Evolutionary conservation across 1,140 invertebrate species (phyloP).

Genomic region (Bombus soroeensis): DNA sequence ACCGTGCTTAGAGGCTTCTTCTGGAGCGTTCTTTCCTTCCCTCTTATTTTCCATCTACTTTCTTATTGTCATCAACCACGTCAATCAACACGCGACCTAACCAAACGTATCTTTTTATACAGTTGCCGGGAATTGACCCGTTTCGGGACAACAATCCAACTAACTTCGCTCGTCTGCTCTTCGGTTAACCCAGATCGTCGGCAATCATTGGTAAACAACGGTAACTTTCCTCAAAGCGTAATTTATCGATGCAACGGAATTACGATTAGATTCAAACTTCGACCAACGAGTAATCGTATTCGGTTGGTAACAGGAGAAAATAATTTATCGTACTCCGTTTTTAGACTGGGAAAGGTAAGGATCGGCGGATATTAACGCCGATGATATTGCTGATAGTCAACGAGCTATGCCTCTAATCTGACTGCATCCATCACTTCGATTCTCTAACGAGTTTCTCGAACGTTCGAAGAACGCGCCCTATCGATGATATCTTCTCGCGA

Average conservation of each 20-base stretch:
- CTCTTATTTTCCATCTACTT: not conserved
- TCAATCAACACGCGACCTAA: not conserved
- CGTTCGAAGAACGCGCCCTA: constrained; percentile 34
- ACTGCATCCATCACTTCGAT: constrained; percentile 41
- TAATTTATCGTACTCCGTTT: constrained; percentile 39
- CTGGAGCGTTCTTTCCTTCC: not conserved
- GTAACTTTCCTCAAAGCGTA: not conserved
- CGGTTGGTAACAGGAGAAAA: not conserved
- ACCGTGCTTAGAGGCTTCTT: not conserved
- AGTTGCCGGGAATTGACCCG: not conserved
- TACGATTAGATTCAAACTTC: constrained; percentile 41
- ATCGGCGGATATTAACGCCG: not conserved
- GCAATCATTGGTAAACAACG: not conserved
- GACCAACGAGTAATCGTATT: not conserved
- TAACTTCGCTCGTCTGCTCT: not conserved
- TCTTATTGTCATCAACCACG: not conserved
- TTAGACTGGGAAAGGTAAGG: not conserved
- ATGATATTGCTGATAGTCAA: constrained; percentile 40
- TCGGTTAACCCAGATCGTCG: not conserved
- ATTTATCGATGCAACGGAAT: constrained; percentile 28
- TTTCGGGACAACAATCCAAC: not conserved
- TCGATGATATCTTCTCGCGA: not conserved
- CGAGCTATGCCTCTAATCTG: not conserved
- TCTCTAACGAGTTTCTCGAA: constrained; percentile 23
- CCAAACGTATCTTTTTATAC: not conserved